phyloP scores from a whole-genome alignment of 2,888 invertebrate genomes.

The Sepioteuthis lessoniana region DNA sequence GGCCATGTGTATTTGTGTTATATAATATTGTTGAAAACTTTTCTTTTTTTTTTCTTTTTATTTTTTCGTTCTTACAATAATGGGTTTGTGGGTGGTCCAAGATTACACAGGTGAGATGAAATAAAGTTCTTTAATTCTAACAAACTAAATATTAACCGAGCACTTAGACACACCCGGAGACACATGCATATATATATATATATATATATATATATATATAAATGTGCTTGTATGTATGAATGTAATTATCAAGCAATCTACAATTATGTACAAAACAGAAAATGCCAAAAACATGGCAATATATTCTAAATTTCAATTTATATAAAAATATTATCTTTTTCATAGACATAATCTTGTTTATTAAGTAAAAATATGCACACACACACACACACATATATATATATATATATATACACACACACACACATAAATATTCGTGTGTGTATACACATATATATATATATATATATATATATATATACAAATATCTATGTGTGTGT shows the following conservation, averaged over 20 bases:
- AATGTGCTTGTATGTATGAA: background rate
- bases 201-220: background rate
- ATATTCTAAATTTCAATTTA: too few relatives aligned
- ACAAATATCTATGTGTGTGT: background rate
- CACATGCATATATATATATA: background rate
- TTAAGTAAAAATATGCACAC: background rate
- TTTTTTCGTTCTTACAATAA: background rate
- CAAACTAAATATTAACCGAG: background rate
- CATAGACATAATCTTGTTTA: too few relatives aligned
- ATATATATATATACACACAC: background rate
- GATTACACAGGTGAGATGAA: background rate
- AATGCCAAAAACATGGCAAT: too few relatives aligned
- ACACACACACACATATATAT: background rate
- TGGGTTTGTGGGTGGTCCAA: background rate
- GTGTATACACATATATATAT: background rate
- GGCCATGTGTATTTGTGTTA: background rate
- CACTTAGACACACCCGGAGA: background rate
- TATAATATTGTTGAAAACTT: background rate
- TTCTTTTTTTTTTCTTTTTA: background rate
- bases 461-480: background rate
- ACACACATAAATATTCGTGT: background rate
- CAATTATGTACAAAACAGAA: background rate
- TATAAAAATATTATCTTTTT: too few relatives aligned
- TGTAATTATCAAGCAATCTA: background rate
- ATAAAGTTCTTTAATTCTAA: background rate